Percentiles rank a stretch among this genome's conserved stretches.
These are phyloP conservation scores for Hippocampus guttulatus DNA, from an alignment of 2,113 vertebrate species.

Conservation along the genomic window DNA sequence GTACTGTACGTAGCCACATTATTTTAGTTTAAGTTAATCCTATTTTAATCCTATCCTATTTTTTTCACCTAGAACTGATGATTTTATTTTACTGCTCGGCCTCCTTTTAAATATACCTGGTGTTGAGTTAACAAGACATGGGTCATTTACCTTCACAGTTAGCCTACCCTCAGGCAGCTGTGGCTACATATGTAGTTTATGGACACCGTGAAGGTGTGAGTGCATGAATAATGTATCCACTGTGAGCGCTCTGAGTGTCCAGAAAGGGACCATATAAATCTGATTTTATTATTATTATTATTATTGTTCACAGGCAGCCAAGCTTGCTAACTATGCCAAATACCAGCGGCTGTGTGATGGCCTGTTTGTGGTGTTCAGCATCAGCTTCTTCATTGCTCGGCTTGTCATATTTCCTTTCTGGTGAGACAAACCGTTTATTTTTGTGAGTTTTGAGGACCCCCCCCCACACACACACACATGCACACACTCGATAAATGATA, in stretches of 20 bases:
- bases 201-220: too few relatives aligned
- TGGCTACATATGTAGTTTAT: too few relatives aligned
- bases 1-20: background rate
- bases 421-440: constrained; percentile 68
- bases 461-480: background rate
- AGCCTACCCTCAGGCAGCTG: constrained; percentile 48
- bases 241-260: too few relatives aligned
- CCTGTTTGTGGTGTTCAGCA: constrained; percentile 84
- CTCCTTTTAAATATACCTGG: background rate
- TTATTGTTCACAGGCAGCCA: constrained; percentile 77
- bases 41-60: background rate
- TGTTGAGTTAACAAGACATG: background rate
- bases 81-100: background rate
- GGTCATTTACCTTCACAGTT: constrained; percentile 70
- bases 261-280: too few relatives aligned
- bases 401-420: constrained; percentile 88
- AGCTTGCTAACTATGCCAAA: constrained; percentile 95
- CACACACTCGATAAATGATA: background rate
- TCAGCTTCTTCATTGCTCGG: constrained; percentile 84
- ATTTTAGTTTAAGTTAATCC: background rate
- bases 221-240: too few relatives aligned
- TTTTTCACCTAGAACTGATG: background rate
- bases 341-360: constrained; percentile 90
- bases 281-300: too few relatives aligned
- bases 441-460: background rate